Evolutionary conservation across 2,113 vertebrate species (phyloP).

Genomic region (Anoura caudifer): DNA sequence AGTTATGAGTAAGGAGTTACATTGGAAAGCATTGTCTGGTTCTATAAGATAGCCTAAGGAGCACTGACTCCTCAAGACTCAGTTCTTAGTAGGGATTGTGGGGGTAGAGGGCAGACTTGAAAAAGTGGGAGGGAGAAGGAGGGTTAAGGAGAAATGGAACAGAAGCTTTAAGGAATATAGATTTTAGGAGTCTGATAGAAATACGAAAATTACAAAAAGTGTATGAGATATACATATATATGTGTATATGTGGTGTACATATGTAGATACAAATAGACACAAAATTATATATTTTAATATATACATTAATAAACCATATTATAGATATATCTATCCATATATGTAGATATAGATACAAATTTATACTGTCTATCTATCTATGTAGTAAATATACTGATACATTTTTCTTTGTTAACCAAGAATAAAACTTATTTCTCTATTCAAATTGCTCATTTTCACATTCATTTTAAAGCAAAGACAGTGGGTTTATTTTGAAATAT

Average conservation of each 20-base stretch:
- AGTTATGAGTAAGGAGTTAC: neutral
- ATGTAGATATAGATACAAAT: neutral
- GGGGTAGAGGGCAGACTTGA: neutral
- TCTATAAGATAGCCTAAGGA: neutral
- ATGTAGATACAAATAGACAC: neutral
- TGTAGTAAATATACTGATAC: neutral
- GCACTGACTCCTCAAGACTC: neutral
- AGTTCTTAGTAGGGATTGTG: neutral
- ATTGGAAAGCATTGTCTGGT: neutral
- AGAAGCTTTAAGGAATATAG: neutral
- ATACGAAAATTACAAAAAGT: neutral
- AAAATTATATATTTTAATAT: neutral
- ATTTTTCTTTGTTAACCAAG: neutral
- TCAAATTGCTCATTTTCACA: neutral
- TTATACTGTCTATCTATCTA: neutral
- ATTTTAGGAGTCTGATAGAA: neutral
- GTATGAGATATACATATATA: neutral
- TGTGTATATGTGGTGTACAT: neutral
- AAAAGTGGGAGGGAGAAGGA: neutral
- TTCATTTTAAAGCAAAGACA: constrained; percentile 7
- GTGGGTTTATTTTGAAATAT: neutral
- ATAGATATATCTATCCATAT: neutral
- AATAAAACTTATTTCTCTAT: neutral
- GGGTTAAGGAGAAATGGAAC: neutral
- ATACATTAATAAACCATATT: neutral